Conservation (phyloP, 2,113 vertebrate species). For the Crocuta crocuta region DNA sequence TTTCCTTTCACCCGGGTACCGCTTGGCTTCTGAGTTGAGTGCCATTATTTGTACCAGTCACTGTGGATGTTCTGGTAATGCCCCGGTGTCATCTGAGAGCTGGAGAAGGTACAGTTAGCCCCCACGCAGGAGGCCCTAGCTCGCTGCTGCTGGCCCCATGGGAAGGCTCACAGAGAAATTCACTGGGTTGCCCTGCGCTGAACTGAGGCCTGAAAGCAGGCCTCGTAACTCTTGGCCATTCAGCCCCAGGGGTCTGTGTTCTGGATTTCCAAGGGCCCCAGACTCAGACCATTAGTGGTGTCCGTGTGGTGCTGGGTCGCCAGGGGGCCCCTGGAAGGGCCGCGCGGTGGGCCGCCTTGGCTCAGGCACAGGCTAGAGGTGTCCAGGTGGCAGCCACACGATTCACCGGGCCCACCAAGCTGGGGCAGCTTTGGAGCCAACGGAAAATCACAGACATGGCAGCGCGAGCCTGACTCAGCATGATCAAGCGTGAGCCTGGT, state of each 20-base stretch:
- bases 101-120: neutral
- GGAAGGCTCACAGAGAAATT: neutral
- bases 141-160: neutral
- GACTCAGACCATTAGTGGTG: neutral
- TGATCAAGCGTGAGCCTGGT: neutral
- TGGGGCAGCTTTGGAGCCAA: neutral
- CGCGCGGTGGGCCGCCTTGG: neutral
- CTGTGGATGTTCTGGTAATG: neutral
- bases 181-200: neutral
- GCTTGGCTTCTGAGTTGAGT: neutral
- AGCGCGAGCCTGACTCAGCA: neutral
- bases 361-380: neutral
- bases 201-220: neutral
- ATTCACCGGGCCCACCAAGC: too few relatives aligned
- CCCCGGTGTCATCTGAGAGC: neutral
- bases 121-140: neutral
- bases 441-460: neutral
- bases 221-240: neutral
- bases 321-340: neutral
- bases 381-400: neutral
- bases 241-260: neutral
- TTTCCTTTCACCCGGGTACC: neutral
- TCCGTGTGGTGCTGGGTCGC: neutral
- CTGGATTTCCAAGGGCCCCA: neutral
- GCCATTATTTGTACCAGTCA: neutral